Percentiles rank a stretch among this genome's conserved stretches.
Conservation (phyloP, 2,888 invertebrate genomes). For the Melipona bicolor region DNA sequence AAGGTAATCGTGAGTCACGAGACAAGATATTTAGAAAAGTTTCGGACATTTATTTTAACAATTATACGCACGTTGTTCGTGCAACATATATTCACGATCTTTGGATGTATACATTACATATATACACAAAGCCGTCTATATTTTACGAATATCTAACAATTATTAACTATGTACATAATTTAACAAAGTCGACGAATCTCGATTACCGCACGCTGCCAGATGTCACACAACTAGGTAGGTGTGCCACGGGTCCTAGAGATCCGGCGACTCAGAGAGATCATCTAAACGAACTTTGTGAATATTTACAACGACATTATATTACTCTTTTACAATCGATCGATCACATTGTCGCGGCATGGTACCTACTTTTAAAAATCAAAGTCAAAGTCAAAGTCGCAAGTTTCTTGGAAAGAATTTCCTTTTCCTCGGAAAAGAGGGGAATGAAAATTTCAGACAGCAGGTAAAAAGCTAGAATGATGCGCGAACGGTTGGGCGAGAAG, state of each 20-base stretch:
- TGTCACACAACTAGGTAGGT: too few relatives aligned
- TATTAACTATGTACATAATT: slow-evolving; percentile 43
- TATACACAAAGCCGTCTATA: slow-evolving; percentile 47
- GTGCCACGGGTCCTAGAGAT: too few relatives aligned
- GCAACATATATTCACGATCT: slow-evolving; percentile 14
- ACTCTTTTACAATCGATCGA: slow-evolving; percentile 32
- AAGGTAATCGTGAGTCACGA: background rate
- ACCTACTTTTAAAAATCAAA: background rate
- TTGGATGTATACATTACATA: slow-evolving; percentile 38
- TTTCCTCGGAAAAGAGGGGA: too few relatives aligned
- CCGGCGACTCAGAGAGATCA: slow-evolving; percentile 50
- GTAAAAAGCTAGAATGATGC: too few relatives aligned
- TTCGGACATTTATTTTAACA: slow-evolving; percentile 76
- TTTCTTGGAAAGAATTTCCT: too few relatives aligned
- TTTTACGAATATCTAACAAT: slow-evolving; percentile 57
- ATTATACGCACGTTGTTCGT: slow-evolving; percentile 42
- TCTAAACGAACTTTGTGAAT: slow-evolving; percentile 1
- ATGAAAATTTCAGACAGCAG: background rate
- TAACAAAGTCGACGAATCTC: slow-evolving; percentile 33
- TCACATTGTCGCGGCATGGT: slow-evolving; percentile 4
- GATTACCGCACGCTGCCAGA: background rate
- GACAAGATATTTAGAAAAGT: slow-evolving; percentile 60
- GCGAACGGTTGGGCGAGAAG: background rate
- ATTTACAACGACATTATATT: slow-evolving; percentile 46
- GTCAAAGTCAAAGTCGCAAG: too few relatives aligned